phyloP scores from a whole-genome alignment of 2,113 vertebrate species.

The Archilochus colubris region DNA sequence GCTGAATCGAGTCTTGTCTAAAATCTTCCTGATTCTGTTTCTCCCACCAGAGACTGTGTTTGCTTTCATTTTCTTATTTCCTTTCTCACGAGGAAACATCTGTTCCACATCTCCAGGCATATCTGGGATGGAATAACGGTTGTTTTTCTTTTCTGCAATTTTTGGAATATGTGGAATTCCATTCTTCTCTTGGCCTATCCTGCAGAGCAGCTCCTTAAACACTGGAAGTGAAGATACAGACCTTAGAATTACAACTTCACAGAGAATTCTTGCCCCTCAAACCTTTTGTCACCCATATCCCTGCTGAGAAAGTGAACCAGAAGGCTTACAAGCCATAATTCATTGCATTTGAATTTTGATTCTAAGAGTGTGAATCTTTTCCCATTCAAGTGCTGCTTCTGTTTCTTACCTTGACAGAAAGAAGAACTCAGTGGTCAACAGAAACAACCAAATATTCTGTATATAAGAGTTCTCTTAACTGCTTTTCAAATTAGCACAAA shows the following conservation, averaged over 20 bases:
- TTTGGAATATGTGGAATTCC: conserved; percentile 92
- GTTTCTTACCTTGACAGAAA: not conserved
- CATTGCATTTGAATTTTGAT: not conserved
- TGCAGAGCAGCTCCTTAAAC: conserved; percentile 94
- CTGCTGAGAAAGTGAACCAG: not conserved
- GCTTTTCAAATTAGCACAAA: not conserved
- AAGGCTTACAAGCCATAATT: not conserved
- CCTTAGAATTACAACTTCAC: not conserved
- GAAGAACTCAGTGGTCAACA: not conserved
- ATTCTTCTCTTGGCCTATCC: conserved; percentile 89
- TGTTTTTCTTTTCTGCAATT: conserved; percentile 95
- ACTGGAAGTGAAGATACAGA: conserved; percentile 75
- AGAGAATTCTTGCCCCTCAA: not conserved
- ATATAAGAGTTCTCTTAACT: not conserved
- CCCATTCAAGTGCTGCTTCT: not conserved
- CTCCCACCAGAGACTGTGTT: conserved; percentile 94
- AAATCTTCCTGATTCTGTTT: conserved; percentile 95
- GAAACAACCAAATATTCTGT: not conserved
- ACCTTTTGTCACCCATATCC: not conserved
- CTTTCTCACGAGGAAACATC: conserved; percentile 87
- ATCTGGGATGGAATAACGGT: conserved; percentile 96
- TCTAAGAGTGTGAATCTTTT: not conserved
- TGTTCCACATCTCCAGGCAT: conserved; percentile 92
- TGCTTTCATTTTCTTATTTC: conserved; percentile 92
- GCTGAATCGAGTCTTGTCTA: conserved; percentile 96